phyloP scores from a whole-genome alignment of 2,797 vertebrate genomes.

The Xenentodon cancila region DNA sequence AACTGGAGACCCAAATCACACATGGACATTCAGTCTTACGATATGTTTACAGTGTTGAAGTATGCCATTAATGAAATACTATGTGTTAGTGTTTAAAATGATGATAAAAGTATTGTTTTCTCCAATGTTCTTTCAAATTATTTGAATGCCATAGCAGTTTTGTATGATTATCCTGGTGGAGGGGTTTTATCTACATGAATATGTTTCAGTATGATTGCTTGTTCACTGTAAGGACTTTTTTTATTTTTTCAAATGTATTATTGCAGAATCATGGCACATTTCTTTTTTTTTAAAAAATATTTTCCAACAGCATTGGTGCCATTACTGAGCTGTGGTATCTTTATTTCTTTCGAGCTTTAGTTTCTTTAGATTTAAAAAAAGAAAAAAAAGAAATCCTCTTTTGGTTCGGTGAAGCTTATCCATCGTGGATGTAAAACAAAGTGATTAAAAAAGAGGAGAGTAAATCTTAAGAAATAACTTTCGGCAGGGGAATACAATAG shows the following conservation, averaged over 20 bases:
- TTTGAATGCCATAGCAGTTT: constrained; percentile 92
- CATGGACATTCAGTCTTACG: constrained; percentile 95
- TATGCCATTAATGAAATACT: constrained; percentile 94
- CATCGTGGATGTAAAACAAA: constrained; percentile 91
- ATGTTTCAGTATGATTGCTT: constrained; percentile 77
- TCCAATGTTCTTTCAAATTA: constrained; percentile 89
- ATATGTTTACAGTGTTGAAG: constrained; percentile 99
- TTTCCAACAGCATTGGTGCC: constrained; percentile 82
- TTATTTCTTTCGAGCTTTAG: constrained; percentile 63
- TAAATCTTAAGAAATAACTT: constrained; percentile 46
- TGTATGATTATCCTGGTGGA: constrained; percentile 93
- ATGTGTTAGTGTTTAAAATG: constrained; percentile 95
- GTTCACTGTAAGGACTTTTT: constrained; percentile 77
- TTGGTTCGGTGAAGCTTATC: constrained; percentile 91
- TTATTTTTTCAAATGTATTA: constrained; percentile 88
- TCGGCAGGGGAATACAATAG: constrained; percentile 50
- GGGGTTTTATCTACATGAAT: constrained; percentile 88
- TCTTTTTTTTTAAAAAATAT: constrained; percentile 21
- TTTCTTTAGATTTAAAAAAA: constrained; percentile 60
- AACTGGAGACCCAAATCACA: constrained; percentile 82
- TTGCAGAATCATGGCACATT: constrained; percentile 93
- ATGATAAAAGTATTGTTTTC: constrained; percentile 88
- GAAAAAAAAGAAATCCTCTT: constrained; percentile 88
- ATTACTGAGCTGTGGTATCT: constrained; percentile 90
- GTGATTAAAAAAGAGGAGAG: constrained; percentile 39